Conservation (phyloP, 2,113 vertebrate species). For the Channa argus region DNA sequence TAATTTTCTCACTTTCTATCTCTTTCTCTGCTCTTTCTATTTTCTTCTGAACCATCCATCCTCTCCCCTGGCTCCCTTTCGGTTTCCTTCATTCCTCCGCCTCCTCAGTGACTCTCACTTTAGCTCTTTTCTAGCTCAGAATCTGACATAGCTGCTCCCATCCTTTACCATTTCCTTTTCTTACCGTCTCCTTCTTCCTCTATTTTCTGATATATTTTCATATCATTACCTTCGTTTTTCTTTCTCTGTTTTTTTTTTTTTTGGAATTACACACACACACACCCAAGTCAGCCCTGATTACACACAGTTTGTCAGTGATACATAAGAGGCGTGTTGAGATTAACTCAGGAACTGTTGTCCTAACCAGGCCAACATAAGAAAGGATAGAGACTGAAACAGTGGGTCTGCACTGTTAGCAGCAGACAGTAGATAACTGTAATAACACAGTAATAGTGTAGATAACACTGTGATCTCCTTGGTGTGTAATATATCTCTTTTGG, state of each 20-base stretch:
- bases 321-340: conserved; percentile 72
- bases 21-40: conserved; percentile 14
- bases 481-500: not conserved
- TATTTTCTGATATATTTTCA: not conserved
- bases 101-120: conserved; percentile 6
- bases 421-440: not conserved
- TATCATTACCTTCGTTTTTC: not conserved
- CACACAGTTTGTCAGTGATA: conserved; percentile 46
- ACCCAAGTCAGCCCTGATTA: not conserved
- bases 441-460: conserved; percentile 10
- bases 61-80: conserved; percentile 2
- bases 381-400: conserved; percentile 19
- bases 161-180: not conserved
- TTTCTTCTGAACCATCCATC: conserved; percentile 17
- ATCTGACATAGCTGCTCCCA: not conserved
- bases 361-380: conserved; percentile 45
- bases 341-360: conserved; percentile 57
- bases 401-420: conserved; percentile 18
- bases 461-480: not conserved
- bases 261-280: conserved; percentile 1
- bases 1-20: conserved; percentile 22
- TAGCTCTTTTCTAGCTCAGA: not conserved
- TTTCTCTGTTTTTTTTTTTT: conserved; percentile 3
- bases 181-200: not conserved
- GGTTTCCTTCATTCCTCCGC: not conserved